Conservation (phyloP, 1,140 invertebrate genomes). For the Nasonia giraulti region DNA sequence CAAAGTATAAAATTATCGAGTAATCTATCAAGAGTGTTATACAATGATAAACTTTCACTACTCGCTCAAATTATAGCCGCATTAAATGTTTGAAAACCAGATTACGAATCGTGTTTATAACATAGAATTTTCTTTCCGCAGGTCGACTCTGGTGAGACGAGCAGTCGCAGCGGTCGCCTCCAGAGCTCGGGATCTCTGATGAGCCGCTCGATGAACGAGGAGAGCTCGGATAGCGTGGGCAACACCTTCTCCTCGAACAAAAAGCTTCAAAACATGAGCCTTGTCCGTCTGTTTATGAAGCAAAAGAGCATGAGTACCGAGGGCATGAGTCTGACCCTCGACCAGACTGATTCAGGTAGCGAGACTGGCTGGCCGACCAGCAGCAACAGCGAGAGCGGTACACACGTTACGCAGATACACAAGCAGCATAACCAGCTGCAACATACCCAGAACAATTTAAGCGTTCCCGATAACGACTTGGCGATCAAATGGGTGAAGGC, state of each 20-base stretch:
- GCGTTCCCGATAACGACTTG: conserved; percentile 65
- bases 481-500: conserved; percentile 71
- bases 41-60: not conserved
- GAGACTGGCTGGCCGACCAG: conserved; percentile 69
- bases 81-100: not conserved
- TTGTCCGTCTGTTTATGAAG: conserved; percentile 93
- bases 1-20: too few species aligned
- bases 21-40: not conserved
- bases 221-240: conserved; percentile 71
- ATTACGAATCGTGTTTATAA: not conserved
- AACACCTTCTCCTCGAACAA: conserved; percentile 70
- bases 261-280: conserved; percentile 81
- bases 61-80: not conserved
- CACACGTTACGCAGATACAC: conserved; percentile 68
- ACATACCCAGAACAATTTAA: conserved; percentile 48
- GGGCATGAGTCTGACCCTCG: conserved; percentile 75
- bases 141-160: conserved; percentile 71
- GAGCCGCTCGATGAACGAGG: conserved; percentile 70
- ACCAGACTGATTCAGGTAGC: conserved; percentile 69
- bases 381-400: conserved; percentile 67
- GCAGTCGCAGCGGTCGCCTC: conserved; percentile 63
- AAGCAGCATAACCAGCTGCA: conserved; percentile 54
- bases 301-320: conserved; percentile 88
- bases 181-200: conserved; percentile 71
- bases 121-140: conserved; percentile 47